Evolutionary conservation across 2,888 invertebrate genomes (phyloP).

Genomic region (Pachycephus smyrnensis): DNA sequence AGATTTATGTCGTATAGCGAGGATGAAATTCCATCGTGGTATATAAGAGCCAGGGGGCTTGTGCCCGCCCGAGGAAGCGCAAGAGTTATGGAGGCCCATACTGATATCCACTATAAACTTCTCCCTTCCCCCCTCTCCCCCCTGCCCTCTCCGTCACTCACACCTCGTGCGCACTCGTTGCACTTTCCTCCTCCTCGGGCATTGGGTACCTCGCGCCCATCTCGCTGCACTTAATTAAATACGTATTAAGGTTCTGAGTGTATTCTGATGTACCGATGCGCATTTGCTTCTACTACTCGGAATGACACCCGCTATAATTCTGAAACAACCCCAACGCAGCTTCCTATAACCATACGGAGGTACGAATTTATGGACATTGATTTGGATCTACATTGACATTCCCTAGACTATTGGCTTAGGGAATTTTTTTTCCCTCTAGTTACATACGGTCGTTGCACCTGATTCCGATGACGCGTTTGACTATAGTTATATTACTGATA

Average conservation of each 20-base stretch:
- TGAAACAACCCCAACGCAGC: neutral
- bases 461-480: no score
- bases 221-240: slow-evolving; percentile 62
- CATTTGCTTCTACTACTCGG: neutral
- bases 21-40: slow-evolving; percentile 61
- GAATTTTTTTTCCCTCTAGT: neutral
- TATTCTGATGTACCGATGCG: slow-evolving; percentile 55
- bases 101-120: slow-evolving; percentile 56
- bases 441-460: no score
- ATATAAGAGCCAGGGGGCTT: slow-evolving; percentile 35
- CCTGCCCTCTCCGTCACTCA: slow-evolving; percentile 16
- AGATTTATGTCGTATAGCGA: slow-evolving; percentile 59
- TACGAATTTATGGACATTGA: neutral
- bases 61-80: slow-evolving; percentile 37
- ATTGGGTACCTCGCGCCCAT: slow-evolving; percentile 25
- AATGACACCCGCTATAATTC: neutral
- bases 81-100: slow-evolving; percentile 52
- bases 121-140: slow-evolving; percentile 13
- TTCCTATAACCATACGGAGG: neutral
- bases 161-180: slow-evolving; percentile 14
- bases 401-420: neutral
- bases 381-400: neutral
- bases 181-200: slow-evolving; percentile 26
- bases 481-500: neutral
- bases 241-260: slow-evolving; percentile 64